Base-by-base conservation (phyloP, 2,888 invertebrate species). In the Orthosia gracilis region DNA sequence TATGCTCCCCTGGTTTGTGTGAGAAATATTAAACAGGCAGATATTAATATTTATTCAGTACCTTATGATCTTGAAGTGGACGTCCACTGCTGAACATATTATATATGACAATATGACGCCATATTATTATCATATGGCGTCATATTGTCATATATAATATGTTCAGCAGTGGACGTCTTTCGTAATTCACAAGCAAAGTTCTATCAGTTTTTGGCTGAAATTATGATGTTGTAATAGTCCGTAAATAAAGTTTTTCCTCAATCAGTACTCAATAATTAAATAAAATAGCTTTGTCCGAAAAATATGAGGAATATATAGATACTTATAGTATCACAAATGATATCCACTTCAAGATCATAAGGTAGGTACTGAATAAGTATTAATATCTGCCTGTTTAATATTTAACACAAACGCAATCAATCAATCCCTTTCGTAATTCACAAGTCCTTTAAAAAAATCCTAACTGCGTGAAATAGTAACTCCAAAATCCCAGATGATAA, bases 401-500 rank as follows among this genome's bases (percentile, higher is more conserved):
- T 17, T 21, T 49, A n/a, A n/a, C 2, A 26, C 2, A 47, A 49
- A 54, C 47, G 12, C 3, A 13, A 54, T 61, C 17, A 61, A 26
- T 61, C 17, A 45, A 57, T 4, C 18, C 9, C 18, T 55, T 55
- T 40, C 15, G 13, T 15, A 40, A 18, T 57, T 40, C n/a, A 23
- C 15, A 52, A 17, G 0, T 15, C 15, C 9, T 17, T 18, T 5
- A 40, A 15, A 13, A 67, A 64, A 50, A 0, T 45, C 3, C 15
- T 3, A 21, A 21, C 9, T 45, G 3, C 26, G 55, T 23, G 45
- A 57, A 62, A 62, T 9, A 55, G 3, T 23, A 71, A 83, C 40
- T 61, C 49, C 54, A 70, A 72, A 70, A 75, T 70, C 47, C 63
- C 58, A 21, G 54, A 73, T 74, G 23, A 76, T 78, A 65, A 52